Evolutionary conservation across 2,888 invertebrate genomes (phyloP).

Genomic region (Lasioglossum marginatum): DNA sequence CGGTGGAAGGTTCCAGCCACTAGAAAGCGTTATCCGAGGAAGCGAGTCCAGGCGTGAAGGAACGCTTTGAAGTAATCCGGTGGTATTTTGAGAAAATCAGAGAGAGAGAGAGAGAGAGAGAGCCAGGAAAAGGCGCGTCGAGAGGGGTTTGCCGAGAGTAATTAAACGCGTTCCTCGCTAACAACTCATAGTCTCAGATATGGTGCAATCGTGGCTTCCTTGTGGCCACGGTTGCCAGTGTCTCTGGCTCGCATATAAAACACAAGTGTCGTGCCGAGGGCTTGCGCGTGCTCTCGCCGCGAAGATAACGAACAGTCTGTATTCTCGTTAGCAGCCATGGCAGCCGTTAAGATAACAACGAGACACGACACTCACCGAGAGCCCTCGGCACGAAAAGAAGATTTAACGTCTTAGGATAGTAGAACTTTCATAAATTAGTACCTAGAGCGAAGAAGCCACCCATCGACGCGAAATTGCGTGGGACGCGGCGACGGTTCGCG

Average conservation of each 20-base stretch:
- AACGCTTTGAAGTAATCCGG: not conserved
- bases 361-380: conserved; percentile 65
- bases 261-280: conserved; percentile 64
- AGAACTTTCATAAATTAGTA: conserved; percentile 71
- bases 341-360: conserved; percentile 76
- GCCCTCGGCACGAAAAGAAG: conserved; percentile 58
- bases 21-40: not conserved
- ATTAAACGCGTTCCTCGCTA: conserved; percentile 45
- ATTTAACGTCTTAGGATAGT: conserved; percentile 66
- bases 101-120: too few relatives aligned
- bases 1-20: too few relatives aligned
- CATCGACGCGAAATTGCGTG: conserved; percentile 44
- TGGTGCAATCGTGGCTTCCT: conserved; percentile 40
- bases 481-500: conserved; percentile 20
- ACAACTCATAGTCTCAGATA: conserved; percentile 49
- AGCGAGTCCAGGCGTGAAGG: not conserved
- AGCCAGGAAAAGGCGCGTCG: conserved; percentile 14
- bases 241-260: conserved; percentile 65
- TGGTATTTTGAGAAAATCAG: not conserved
- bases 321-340: conserved; percentile 74
- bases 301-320: conserved; percentile 76
- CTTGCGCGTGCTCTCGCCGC: conserved; percentile 68
- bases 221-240: conserved; percentile 44
- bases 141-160: conserved; percentile 2
- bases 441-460: conserved; percentile 41